These are phyloP conservation scores for Cataglyphis rosenhaueri DNA, from an alignment of 2,888 invertebrate genomes.

Conservation along the genomic window DNA sequence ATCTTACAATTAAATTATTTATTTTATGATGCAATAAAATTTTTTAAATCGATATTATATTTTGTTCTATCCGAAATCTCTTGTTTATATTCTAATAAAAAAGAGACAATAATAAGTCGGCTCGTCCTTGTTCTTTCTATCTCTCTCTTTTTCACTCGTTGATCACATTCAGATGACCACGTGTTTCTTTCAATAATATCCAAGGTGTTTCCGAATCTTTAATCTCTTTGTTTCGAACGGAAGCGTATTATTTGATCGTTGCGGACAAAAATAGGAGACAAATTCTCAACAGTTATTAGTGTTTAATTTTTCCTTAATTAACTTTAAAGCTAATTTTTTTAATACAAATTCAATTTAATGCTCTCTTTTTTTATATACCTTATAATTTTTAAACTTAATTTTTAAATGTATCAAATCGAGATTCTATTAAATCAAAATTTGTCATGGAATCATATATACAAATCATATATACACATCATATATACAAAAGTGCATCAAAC, in stretches of 20 bases:
- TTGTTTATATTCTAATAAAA: constrained; percentile 11
- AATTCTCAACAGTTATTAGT: background rate
- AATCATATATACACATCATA: background rate
- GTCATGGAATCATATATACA: background rate
- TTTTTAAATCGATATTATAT: background rate
- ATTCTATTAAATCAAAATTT: background rate
- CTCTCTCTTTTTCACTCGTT: background rate
- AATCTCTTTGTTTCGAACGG: constrained; percentile 24
- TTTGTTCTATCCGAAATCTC: background rate
- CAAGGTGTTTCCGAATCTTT: background rate
- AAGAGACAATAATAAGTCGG: background rate
- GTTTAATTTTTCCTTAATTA: background rate
- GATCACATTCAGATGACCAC: background rate
- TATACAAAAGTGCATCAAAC: background rate
- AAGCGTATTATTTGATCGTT: background rate
- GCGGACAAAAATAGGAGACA: background rate
- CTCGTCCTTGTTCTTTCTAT: background rate
- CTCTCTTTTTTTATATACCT: background rate
- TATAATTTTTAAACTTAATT: background rate
- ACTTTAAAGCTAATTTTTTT: background rate
- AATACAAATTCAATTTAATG: background rate
- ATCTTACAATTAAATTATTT: background rate
- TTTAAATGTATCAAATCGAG: background rate
- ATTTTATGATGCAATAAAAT: background rate
- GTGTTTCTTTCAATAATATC: background rate